Base-by-base conservation (phyloP, 2,888 invertebrate species). In the Limnephilus rhombicus region DNA sequence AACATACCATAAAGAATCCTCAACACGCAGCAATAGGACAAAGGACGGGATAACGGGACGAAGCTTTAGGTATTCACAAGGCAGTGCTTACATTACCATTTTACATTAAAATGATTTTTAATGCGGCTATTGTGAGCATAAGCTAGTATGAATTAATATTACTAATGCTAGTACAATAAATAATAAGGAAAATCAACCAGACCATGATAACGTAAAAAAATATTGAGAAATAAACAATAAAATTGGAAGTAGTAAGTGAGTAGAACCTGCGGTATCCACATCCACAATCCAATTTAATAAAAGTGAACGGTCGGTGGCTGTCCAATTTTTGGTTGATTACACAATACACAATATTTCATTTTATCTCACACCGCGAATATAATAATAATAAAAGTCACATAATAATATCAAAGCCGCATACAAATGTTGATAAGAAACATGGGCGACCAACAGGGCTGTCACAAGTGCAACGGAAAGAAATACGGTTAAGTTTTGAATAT, bases 361-460 rank as follows among this genome's bases (percentile, higher is more conserved):
- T 87, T 89, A 89, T 80, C 31, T 80, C 80, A 12, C 88, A 89
- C 31, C 31, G 86, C 45, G 80, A 34, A 41, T 37, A 41, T 4
- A 31, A 80, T 24, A 24, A 80, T 49, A 68, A 68, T 68, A 68
- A n/a, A 37, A 18, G 24, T 18, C 18, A 68, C 68, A 34, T 68
- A 88, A 31, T 68, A 37, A 68, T 87, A 53, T 68, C 87, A 24
- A 68, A 87, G 41, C 88, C 88, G 88, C 88, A 89, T 31, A n/a
- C 88, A 80, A 24, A 68, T 18, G 80, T 3, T 37, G 88, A 80
- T 80, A 89, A 80, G 80, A 37, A 89, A 89, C 88, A 80, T 80
- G 80, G 88, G 80, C 88, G 34, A 34, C n/a, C 3, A 89, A 80
- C 18, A n/a, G 53, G 31, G 87, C 7, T 34, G 37, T 34, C 68